phyloP scores from a whole-genome alignment of 2,888 invertebrate genomes.

The Andrena flavipes region DNA sequence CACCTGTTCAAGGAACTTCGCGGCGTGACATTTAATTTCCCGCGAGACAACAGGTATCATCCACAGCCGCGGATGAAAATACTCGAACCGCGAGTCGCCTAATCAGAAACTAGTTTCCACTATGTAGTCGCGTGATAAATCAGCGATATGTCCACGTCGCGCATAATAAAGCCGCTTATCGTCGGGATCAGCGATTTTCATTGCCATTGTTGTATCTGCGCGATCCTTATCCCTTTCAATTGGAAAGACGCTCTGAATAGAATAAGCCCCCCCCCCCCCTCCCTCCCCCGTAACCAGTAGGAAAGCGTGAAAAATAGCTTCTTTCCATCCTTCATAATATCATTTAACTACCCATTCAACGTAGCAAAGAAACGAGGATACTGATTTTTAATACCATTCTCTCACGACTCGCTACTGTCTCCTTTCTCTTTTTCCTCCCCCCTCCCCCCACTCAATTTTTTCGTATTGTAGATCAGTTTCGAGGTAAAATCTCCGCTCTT shows the following conservation, averaged over 20 bases:
- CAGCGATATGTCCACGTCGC: conserved; percentile 19
- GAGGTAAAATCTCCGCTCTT: background rate
- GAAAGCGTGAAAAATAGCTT: background rate
- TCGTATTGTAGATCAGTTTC: background rate
- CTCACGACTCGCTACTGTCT: conserved; percentile 1
- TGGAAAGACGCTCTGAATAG: background rate
- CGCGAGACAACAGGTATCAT: conserved; percentile 10
- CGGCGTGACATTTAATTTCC: conserved; percentile 5
- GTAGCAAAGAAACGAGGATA: background rate
- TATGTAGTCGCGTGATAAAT: conserved; percentile 21
- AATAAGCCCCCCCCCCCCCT: background rate
- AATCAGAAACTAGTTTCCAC: conserved; percentile 43
- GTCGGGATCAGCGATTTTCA: conserved; percentile 24
- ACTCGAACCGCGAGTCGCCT: background rate
- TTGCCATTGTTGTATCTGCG: conserved; percentile 25
- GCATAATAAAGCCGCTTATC: conserved; percentile 25
- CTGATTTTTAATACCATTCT: background rate
- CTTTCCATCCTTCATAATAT: background rate
- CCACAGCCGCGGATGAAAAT: conserved; percentile 27
- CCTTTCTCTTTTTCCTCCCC: background rate
- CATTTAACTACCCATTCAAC: background rate
- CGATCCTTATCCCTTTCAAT: background rate
- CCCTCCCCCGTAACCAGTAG: background rate
- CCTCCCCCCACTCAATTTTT: background rate
- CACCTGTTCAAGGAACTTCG: background rate